Conservation (phyloP, 2,797 vertebrate species). For the Nyctalus aviator region DNA sequence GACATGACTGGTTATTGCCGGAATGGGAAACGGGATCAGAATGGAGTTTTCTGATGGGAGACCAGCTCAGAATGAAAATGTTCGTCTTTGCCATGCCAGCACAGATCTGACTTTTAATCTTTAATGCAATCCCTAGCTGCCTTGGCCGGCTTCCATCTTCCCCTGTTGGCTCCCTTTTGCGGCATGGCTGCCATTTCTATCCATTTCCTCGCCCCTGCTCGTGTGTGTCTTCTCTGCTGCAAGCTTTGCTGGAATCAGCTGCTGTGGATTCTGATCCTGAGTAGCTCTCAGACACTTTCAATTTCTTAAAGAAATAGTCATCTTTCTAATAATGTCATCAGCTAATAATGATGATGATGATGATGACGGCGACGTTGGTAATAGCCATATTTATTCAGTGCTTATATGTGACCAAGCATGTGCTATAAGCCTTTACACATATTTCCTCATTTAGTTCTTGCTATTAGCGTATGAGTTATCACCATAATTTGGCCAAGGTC, state of each 20-base stretch:
- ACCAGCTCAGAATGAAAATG: slow-evolving; percentile 27
- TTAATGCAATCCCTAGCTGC: neutral
- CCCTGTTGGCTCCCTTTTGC: neutral
- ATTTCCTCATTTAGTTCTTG: neutral
- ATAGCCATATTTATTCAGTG: neutral
- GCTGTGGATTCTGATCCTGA: neutral
- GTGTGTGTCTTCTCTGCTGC: neutral
- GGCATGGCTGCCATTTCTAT: neutral
- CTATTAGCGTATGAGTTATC: neutral
- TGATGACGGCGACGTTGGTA: neutral
- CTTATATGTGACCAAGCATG: neutral
- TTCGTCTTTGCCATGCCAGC: neutral
- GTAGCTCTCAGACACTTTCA: neutral
- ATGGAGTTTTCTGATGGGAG: neutral
- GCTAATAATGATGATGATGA: too few relatives aligned
- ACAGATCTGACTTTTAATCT: neutral
- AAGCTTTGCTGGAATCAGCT: neutral
- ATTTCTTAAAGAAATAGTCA: neutral
- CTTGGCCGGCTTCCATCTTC: neutral
- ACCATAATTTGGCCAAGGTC: neutral
- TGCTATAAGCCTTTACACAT: neutral
- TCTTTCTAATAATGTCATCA: neutral
- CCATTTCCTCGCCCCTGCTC: neutral
- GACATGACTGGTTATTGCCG: neutral
- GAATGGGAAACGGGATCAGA: slow-evolving; percentile 13